Percentiles rank a stretch among this genome's conserved stretches.
These are phyloP conservation scores for Cyclophora punctaria DNA, from an alignment of 2,888 invertebrate genomes.

Conservation along the genomic window DNA sequence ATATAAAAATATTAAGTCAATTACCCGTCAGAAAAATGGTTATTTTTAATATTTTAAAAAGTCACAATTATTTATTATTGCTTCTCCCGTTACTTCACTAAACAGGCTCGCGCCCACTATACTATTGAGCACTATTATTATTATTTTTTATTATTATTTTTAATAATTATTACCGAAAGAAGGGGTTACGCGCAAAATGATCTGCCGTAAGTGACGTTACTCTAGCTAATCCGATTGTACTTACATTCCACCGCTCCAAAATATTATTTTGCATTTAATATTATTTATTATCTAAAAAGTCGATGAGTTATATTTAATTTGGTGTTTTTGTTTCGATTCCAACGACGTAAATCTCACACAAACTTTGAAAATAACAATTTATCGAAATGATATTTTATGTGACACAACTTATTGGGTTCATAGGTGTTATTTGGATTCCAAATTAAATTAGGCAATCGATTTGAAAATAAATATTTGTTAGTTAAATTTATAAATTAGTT, in stretches of 20 bases:
- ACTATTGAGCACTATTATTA: constrained; percentile 70
- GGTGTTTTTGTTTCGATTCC: constrained; percentile 72
- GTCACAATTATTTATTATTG: constrained; percentile 64
- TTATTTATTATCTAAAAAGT: constrained; percentile 73
- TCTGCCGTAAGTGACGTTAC: constrained; percentile 53
- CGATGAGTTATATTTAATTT: constrained; percentile 68
- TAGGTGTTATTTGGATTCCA: no score
- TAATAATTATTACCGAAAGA: constrained; percentile 57
- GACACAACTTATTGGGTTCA: no score
- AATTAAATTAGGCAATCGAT: no score
- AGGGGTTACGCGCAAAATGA: constrained; percentile 54
- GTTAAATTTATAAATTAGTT: no score
- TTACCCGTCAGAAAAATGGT: constrained; percentile 44
- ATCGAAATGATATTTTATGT: background rate
- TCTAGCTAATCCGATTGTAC: constrained; percentile 43
- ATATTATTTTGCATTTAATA: constrained; percentile 57
- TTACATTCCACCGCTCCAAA: constrained; percentile 59
- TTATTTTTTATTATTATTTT: constrained; percentile 31
- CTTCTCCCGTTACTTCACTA: constrained; percentile 53
- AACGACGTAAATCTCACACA: constrained; percentile 31
- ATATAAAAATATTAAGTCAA: constrained; percentile 72
- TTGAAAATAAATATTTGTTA: no score
- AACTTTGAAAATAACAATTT: constrained; percentile 17
- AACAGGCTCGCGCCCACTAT: constrained; percentile 42
- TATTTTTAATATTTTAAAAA: constrained; percentile 44